phyloP scores from a whole-genome alignment of 2,797 vertebrate genomes.

The Luscinia luscinia region DNA sequence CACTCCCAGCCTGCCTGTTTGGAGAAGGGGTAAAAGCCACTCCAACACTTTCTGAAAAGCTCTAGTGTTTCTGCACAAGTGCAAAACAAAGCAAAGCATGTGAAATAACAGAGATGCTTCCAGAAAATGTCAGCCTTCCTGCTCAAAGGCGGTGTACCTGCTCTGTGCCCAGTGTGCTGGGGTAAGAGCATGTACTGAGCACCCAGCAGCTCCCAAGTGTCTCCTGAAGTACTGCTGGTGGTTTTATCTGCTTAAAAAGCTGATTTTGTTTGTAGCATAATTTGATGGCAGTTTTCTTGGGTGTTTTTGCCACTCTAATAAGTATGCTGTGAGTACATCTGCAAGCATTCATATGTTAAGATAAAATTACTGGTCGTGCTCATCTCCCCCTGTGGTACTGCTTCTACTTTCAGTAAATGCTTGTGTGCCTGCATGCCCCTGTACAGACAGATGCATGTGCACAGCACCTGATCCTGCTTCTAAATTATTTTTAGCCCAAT shows the following conservation, averaged over 20 bases:
- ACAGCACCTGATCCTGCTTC: slow-evolving; percentile 11
- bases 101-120: neutral
- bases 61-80: neutral
- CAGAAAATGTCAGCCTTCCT: neutral
- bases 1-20: neutral
- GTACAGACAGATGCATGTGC: neutral
- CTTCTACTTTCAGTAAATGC: neutral
- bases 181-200: neutral
- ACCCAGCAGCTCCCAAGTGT: neutral
- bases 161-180: neutral
- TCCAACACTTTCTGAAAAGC: neutral
- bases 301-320: neutral
- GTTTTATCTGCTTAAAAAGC: neutral
- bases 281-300: neutral
- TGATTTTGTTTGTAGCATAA: neutral
- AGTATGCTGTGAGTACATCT: slow-evolving; percentile 11
- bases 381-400: neutral
- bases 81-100: neutral
- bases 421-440: neutral
- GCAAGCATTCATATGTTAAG: neutral
- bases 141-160: neutral
- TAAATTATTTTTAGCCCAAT: slow-evolving; percentile 50
- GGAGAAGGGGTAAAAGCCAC: neutral
- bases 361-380: slow-evolving; percentile 7
- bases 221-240: neutral